These are phyloP conservation scores for Chloroceryle amazona DNA, from an alignment of 2,797 vertebrate species.

Conservation along the genomic window DNA sequence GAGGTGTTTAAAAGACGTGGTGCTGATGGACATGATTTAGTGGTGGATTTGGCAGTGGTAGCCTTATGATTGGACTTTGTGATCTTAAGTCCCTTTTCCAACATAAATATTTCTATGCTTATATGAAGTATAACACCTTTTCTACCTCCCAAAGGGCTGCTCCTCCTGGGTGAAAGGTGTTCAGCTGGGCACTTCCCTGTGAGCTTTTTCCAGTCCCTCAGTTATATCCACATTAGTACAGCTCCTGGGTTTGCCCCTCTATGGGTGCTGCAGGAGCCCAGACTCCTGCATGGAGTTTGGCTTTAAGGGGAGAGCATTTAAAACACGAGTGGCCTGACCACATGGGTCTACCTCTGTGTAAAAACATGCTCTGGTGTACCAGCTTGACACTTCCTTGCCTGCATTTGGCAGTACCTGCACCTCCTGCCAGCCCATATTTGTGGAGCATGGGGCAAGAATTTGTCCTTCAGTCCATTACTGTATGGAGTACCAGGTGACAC, in stretches of 20 bases:
- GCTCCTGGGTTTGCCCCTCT: not conserved
- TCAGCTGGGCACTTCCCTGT: not conserved
- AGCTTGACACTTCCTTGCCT: not conserved
- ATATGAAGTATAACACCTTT: not conserved
- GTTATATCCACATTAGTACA: not conserved
- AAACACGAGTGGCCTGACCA: not conserved
- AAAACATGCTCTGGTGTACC: not conserved
- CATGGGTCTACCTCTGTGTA: not conserved
- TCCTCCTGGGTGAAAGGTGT: not conserved
- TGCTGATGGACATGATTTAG: not conserved
- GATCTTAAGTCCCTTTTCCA: not conserved
- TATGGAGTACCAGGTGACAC: rapidly evolving
- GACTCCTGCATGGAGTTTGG: not conserved
- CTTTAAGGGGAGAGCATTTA: not conserved
- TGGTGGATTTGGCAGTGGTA: not conserved
- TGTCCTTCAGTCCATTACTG: not conserved
- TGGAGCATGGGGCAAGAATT: not conserved
- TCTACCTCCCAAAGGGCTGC: not conserved
- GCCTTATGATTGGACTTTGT: not conserved
- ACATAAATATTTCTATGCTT: not conserved
- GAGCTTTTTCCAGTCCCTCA: not conserved
- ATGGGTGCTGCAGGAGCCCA: not conserved
- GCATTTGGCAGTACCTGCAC: not conserved
- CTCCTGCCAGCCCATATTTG: not conserved
- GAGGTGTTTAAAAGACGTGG: not conserved